These are phyloP conservation scores for Bucco capensis DNA, from an alignment of 2,113 vertebrate species.

Conservation along the genomic window DNA sequence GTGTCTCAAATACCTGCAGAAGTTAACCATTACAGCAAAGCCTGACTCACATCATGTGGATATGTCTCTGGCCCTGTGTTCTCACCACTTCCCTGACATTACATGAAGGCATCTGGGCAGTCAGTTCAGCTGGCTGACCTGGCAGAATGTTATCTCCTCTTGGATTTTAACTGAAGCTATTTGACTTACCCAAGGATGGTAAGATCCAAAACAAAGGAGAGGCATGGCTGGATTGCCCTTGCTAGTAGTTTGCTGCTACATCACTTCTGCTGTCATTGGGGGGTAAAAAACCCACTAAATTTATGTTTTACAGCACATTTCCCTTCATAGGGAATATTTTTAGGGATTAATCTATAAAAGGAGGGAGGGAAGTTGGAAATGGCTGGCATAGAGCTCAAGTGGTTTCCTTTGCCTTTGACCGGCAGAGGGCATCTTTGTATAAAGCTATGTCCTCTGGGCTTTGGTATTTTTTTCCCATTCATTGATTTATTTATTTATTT, in stretches of 20 bases:
- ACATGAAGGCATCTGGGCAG: background rate
- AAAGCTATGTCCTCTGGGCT: background rate
- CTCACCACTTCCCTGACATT: background rate
- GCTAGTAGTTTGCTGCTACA: background rate
- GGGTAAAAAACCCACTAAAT: background rate
- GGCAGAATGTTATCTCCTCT: background rate
- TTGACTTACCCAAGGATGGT: background rate
- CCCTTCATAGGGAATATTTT: background rate
- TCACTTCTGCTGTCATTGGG: background rate
- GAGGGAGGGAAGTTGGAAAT: background rate
- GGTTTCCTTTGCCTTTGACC: background rate
- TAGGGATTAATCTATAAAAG: background rate
- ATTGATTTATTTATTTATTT: background rate
- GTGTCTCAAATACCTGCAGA: background rate
- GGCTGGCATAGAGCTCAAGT: background rate
- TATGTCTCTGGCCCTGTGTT: background rate
- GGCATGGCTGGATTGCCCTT: background rate
- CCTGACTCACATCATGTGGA: background rate
- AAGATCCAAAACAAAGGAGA: background rate
- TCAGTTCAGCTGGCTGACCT: background rate
- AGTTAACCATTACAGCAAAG: background rate
- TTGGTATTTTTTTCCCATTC: background rate
- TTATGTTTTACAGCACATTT: background rate
- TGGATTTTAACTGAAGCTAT: background rate
- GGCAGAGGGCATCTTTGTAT: constrained; percentile 55